phyloP scores from a whole-genome alignment of 2,888 invertebrate genomes.

The Stenotaenia linearis region DNA sequence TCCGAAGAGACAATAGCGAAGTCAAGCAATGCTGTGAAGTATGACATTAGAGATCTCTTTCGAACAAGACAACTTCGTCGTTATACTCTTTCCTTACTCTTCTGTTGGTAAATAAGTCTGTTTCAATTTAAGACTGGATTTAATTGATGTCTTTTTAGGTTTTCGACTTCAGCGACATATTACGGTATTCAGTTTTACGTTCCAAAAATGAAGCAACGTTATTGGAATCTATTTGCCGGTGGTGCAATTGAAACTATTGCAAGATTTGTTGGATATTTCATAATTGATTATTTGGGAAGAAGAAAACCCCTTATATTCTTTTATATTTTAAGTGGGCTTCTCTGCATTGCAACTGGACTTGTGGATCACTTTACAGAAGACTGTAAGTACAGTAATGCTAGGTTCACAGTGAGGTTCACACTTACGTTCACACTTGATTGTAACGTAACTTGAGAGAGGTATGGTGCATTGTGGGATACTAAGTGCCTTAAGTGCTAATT shows the following conservation, averaged over 20 bases:
- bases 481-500: too few relatives aligned
- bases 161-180: slow-evolving; percentile 50
- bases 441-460: too few relatives aligned
- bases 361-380: neutral
- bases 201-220: slow-evolving; percentile 48
- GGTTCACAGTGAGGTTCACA: too few relatives aligned
- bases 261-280: slow-evolving; percentile 41
- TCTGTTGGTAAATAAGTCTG: slow-evolving; percentile 28
- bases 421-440: too few relatives aligned
- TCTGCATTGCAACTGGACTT: slow-evolving; percentile 44
- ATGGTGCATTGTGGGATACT: too few relatives aligned
- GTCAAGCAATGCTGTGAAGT: neutral
- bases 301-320: slow-evolving; percentile 48
- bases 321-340: slow-evolving; percentile 47
- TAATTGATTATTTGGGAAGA: slow-evolving; percentile 46
- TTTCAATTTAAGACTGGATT: too few relatives aligned
- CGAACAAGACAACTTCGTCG: slow-evolving; percentile 18
- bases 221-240: slow-evolving; percentile 50
- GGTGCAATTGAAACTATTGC: slow-evolving; percentile 51
- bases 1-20: slow-evolving; percentile 30
- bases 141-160: slow-evolving; percentile 44
- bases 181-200: slow-evolving; percentile 49
- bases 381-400: too few relatives aligned
- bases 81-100: slow-evolving; percentile 28
- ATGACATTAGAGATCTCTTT: slow-evolving; percentile 31